Evolutionary conservation across 2,113 vertebrate species (phyloP), one percentile per base, ranked within the genome.

Genomic region (Craseonycteris thonglongyai): DNA sequence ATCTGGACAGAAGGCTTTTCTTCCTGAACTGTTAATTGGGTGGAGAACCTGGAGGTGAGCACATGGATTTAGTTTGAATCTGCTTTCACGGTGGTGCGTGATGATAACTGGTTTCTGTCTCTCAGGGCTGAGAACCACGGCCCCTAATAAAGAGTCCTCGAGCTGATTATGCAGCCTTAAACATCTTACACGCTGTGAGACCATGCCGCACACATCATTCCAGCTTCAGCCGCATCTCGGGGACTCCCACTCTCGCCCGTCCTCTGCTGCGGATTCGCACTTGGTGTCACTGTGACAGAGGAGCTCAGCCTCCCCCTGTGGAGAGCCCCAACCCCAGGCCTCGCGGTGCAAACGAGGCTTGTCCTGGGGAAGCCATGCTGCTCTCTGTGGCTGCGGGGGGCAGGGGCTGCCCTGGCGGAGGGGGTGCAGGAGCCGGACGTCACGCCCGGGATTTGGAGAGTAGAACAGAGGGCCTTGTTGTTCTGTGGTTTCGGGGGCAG

Each of bases 61-160:
- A 98, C 98, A 98, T 98, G 97, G 98, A 98, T 98, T 98, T 98
- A 97, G 98, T 98, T 98, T 98, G 98, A 98, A 98, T 98, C 98
- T 98, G 95, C 96, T 96, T 98, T 98, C 98, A 80, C 98, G 97
- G 97, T 78, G 96, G 96, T 97, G 97, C 98, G 98, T 98, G 96
- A 95, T 96, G 98, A 98, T 98, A 97, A 92, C 98, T 87, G 96
- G 96, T 93, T 98, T 97, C 94, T 96, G 97, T 98, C 98, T 98
- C 97, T 1, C 42, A 96, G 98, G 98, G 93, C 80, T 97, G 97
- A 76, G 97, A 97, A 97, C 97, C 94, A 82, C 97, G 97, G 96
- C 96, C 97, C 96, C 97, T 97, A 97, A 97, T 98, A 96, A 96
- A 97, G 97, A 97, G 96, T 97, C 95, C 98, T 97, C 66, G 97